Conservation (phyloP, 2,888 invertebrate genomes). For the Oxycera nigricornis region DNA sequence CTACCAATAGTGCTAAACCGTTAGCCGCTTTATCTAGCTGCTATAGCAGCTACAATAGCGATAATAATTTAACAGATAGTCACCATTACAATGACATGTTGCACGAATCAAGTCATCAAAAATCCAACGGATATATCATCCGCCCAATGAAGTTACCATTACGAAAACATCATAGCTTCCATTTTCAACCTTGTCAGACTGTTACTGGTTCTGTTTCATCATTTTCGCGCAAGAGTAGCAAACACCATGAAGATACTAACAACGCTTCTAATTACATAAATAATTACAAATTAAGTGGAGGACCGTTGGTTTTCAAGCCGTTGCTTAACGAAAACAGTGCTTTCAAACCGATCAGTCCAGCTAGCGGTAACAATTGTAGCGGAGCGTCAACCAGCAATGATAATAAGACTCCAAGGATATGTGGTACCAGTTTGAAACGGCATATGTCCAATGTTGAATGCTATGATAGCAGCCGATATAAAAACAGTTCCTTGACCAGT, state of each 20-base stretch:
- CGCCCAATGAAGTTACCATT: conserved; percentile 58
- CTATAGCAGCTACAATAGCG: conserved; percentile 43
- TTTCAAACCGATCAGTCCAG: conserved; percentile 61
- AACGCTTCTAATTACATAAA: background rate
- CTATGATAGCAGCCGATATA: conserved; percentile 48
- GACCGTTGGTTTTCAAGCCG: conserved; percentile 57
- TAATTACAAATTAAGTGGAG: conserved; percentile 48
- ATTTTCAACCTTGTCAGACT: conserved; percentile 60
- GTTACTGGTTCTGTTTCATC: conserved; percentile 53
- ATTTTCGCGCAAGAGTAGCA: conserved; percentile 7
- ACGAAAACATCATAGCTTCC: conserved; percentile 62
- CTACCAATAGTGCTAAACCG: background rate
- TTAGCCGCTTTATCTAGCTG: conserved; percentile 29
- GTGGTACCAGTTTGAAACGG: conserved; percentile 51
- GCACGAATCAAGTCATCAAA: conserved; percentile 24
- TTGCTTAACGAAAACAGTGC: conserved; percentile 57
- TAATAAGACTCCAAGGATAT: conserved; percentile 49
- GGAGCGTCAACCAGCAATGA: background rate
- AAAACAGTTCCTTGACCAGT: conserved; percentile 21
- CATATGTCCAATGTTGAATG: conserved; percentile 52
- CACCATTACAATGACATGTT: background rate
- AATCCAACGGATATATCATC: conserved; percentile 48
- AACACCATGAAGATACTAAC: too few relatives aligned
- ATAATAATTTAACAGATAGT: conserved; percentile 39
- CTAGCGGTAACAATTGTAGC: conserved; percentile 37